A percentile compares a stretch with the other conserved stretches of the same genome.
Evolutionary conservation across 2,888 invertebrate species (phyloP).

Genomic region (Thecocarcelia acutangulata): DNA sequence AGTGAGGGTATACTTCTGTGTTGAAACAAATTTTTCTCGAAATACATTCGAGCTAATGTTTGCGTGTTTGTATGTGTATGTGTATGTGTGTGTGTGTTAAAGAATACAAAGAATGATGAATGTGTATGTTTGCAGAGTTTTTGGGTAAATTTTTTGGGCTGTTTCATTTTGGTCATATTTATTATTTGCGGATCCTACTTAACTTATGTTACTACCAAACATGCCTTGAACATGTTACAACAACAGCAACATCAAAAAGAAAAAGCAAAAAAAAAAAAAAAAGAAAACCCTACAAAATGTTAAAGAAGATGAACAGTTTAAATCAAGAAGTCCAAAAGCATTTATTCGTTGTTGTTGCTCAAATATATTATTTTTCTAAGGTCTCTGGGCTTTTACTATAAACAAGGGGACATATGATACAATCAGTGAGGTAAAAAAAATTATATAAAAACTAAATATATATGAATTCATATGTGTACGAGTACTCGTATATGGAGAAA

Average conservation of each 20-base stretch:
- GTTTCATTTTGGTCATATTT: constrained; percentile 80
- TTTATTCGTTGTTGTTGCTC: constrained; percentile 35
- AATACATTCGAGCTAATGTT: neutral
- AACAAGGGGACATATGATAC: constrained; percentile 11
- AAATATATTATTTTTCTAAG: constrained; percentile 31
- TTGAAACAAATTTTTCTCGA: constrained; percentile 25
- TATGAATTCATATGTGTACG: neutral
- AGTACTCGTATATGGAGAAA: too few relatives aligned
- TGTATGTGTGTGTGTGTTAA: constrained; percentile 10
- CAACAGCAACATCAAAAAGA: too few relatives aligned
- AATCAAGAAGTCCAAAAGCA: constrained; percentile 72
- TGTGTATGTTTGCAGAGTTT: constrained; percentile 71
- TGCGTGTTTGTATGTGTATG: neutral
- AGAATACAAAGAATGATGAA: constrained; percentile 25
- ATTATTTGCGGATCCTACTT: constrained; percentile 76
- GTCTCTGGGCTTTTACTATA: constrained; percentile 57
- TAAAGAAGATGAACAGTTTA: constrained; percentile 51
- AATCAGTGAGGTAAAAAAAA: too few relatives aligned
- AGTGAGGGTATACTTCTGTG: constrained; percentile 60
- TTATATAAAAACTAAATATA: neutral
- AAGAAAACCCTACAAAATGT: constrained; percentile 20
- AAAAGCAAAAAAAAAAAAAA: constrained; percentile 41
- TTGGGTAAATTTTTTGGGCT: constrained; percentile 76
- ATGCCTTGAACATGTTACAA: constrained; percentile 74
- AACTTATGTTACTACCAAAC: constrained; percentile 68